phyloP scores from a whole-genome alignment of 2,888 invertebrate genomes.

The Plagodis dolabraria region DNA sequence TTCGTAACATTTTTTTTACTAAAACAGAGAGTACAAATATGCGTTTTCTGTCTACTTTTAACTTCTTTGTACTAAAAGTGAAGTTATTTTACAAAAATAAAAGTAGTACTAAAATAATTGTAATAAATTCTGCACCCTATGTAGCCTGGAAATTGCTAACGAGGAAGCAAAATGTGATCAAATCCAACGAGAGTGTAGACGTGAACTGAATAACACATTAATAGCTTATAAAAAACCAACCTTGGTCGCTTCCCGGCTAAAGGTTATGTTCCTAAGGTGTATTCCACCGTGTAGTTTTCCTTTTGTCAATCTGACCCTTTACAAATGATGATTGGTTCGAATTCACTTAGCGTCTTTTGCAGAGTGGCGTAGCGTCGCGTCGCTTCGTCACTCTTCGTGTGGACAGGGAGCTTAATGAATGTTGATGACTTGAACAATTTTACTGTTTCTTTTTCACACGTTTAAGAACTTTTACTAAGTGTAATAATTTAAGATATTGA shows the following conservation, averaged over 20 bases:
- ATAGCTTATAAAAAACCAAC: background rate
- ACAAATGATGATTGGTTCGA: slow-evolving; percentile 81
- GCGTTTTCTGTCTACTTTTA: no score
- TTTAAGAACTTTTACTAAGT: slow-evolving; percentile 1
- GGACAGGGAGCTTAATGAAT: slow-evolving; percentile 34
- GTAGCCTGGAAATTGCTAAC: no score
- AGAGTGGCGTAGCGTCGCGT: background rate
- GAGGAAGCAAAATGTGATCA: no score
- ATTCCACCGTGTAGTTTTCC: slow-evolving; percentile 26
- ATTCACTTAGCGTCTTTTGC: slow-evolving; percentile 70
- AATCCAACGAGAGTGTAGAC: no score
- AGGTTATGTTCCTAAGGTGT: slow-evolving; percentile 8
- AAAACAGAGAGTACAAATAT: no score
- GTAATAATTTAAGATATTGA: no score
- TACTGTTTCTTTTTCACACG: slow-evolving; percentile 33
- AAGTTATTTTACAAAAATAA: no score
- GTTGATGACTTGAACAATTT: slow-evolving; percentile 34
- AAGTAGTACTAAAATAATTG: no score
- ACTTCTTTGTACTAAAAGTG: no score
- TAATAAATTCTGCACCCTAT: no score
- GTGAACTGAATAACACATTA: no score
- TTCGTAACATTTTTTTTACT: no score
- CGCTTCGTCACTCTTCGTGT: slow-evolving; percentile 25
- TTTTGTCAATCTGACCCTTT: slow-evolving; percentile 44
- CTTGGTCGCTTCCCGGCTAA: background rate